These are phyloP conservation scores for Oncorhynchus mykiss DNA, from an alignment of 2,113 vertebrate species.

Conservation along the genomic window DNA sequence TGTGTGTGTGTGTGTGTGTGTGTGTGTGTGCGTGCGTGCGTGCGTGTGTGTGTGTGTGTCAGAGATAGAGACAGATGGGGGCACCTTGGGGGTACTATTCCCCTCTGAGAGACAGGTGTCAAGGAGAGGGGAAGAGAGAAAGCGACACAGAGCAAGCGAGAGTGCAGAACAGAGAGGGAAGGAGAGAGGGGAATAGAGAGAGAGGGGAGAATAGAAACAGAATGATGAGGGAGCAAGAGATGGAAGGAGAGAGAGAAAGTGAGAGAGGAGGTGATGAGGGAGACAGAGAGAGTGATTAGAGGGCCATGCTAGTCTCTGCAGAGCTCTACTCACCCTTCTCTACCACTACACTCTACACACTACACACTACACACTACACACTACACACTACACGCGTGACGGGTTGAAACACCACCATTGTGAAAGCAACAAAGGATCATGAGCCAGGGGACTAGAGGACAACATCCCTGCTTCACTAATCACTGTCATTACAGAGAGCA, in stretches of 20 bases:
- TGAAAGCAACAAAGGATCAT: conserved; percentile 61
- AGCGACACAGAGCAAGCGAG: not conserved
- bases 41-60: conserved; percentile 1
- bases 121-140: conserved; percentile 18
- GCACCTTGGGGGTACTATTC: conserved; percentile 10
- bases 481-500: conserved; percentile 30
- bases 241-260: conserved; percentile 17
- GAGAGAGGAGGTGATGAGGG: conserved; percentile 6
- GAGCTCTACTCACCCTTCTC: conserved; percentile 48
- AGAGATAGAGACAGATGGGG: conserved; percentile 47
- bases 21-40: conserved; percentile 1
- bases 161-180: not conserved
- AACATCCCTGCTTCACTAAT: conserved; percentile 60
- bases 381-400: conserved; percentile 31
- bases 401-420: conserved; percentile 68
- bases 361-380: conserved; percentile 39
- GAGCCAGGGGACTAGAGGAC: conserved; percentile 61
- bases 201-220: conserved; percentile 6
- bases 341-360: conserved; percentile 5
- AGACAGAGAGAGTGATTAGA: not conserved
- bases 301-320: conserved; percentile 19
- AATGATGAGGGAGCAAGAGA: not conserved
- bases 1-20: conserved; percentile 27
- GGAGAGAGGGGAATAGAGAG: conserved; percentile 17
- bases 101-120: not conserved